These are phyloP conservation scores for Micrasema longulum DNA, from an alignment of 1,140 invertebrate genomes.

Conservation along the genomic window DNA sequence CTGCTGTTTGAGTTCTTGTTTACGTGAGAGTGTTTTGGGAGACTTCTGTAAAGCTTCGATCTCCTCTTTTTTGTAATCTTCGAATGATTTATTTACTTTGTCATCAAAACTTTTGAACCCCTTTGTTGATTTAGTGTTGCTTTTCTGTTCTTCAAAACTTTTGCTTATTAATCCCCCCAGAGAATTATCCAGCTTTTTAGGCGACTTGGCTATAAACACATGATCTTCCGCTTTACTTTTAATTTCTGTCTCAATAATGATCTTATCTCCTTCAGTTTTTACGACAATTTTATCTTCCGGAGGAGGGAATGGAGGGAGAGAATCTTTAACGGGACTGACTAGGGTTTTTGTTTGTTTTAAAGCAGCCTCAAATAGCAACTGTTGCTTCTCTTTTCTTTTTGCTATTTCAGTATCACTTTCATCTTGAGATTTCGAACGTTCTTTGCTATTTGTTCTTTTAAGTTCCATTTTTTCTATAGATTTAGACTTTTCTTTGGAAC, in stretches of 20 bases:
- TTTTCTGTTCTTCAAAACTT: conserved; percentile 74
- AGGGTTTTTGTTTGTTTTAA: conserved; percentile 78
- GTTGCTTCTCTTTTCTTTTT: conserved; percentile 76
- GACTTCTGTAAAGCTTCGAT: conserved; percentile 69
- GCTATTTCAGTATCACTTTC: conserved; percentile 76
- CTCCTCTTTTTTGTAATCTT: conserved; percentile 71
- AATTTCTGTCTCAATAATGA: conserved; percentile 74
- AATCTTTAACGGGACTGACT: conserved; percentile 76
- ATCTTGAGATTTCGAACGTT: conserved; percentile 76
- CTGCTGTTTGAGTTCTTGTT: conserved; percentile 72
- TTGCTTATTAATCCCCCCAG: conserved; percentile 74
- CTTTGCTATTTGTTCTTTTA: conserved; percentile 72
- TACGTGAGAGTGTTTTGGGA: conserved; percentile 71
- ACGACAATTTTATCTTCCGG: conserved; percentile 76
- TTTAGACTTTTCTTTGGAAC: conserved; percentile 74
- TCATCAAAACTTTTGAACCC: conserved; percentile 72
- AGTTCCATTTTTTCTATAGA: conserved; percentile 74
- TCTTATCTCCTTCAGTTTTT: conserved; percentile 73
- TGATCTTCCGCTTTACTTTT: conserved; percentile 73
- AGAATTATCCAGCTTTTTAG: conserved; percentile 75
- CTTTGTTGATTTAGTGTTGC: conserved; percentile 66
- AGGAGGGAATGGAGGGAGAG: conserved; percentile 74
- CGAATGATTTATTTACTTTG: conserved; percentile 70
- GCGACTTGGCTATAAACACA: conserved; percentile 77
- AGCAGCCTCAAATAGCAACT: conserved; percentile 77